Percentiles rank a stretch among this genome's conserved stretches.
Evolutionary conservation across 2,888 invertebrate species (phyloP).

Genomic region (Cephus sareptanus): DNA sequence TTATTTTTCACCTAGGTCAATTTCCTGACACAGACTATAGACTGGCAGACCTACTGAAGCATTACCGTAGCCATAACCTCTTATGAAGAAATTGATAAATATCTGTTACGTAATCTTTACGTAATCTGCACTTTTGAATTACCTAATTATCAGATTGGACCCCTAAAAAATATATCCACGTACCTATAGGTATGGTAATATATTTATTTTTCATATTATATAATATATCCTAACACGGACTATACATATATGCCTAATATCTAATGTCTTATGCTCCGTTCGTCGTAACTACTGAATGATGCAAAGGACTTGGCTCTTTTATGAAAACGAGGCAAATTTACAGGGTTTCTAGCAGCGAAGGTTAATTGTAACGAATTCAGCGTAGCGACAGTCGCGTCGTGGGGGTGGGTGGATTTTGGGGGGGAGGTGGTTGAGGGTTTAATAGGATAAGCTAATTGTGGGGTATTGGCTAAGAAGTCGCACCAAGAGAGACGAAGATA

Average conservation of each 20-base stretch:
- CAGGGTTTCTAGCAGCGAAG: constrained; percentile 24
- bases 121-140: background rate
- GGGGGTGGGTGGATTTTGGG: background rate
- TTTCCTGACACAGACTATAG: background rate
- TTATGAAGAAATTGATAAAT: background rate
- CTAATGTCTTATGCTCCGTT: background rate
- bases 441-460: constrained; percentile 67
- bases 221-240: background rate
- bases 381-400: constrained; percentile 38
- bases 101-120: background rate
- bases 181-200: background rate
- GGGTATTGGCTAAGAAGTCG: constrained; percentile 65
- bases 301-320: background rate
- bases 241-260: background rate
- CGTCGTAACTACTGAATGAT: background rate
- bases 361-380: constrained; percentile 64
- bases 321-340: background rate
- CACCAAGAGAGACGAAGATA: constrained; percentile 34
- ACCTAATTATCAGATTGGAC: background rate
- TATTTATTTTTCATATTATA: background rate
- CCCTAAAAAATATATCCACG: background rate
- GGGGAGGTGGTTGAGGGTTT: constrained; percentile 54
- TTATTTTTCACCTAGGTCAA: background rate
- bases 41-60: background rate
- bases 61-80: background rate